phyloP scores from a whole-genome alignment of 2,113 vertebrate species.

The Dermatemys mawii region DNA sequence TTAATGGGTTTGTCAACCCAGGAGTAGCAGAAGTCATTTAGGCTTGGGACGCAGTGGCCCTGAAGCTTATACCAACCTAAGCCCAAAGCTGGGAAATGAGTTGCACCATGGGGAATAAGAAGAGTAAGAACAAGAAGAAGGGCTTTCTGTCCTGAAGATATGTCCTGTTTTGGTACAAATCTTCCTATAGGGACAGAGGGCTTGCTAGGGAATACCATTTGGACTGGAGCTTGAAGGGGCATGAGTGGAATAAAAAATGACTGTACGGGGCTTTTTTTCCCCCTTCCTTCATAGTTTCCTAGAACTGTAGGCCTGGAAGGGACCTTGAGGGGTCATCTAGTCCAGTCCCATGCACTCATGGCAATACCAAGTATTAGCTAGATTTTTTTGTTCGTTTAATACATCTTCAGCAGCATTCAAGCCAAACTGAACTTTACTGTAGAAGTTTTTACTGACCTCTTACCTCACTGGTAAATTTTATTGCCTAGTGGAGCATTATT shows the following conservation, averaged over 20 bases:
- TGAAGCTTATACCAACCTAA: neutral
- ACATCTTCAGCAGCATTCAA: slow-evolving; percentile 45
- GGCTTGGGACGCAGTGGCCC: neutral
- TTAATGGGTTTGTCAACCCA: neutral
- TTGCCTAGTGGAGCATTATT: neutral
- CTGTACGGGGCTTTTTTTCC: neutral
- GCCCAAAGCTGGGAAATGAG: neutral
- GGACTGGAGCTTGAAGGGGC: neutral
- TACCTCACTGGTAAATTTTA: neutral
- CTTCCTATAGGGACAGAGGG: neutral
- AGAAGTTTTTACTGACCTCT: neutral
- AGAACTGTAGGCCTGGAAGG: neutral
- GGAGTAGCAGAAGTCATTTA: neutral
- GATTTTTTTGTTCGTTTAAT: neutral
- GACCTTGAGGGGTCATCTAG: too few species aligned
- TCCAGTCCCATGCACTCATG: too few species aligned
- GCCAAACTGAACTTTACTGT: slow-evolving; percentile 17
- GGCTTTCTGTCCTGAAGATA: neutral
- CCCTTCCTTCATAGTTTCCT: neutral
- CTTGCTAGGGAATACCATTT: neutral
- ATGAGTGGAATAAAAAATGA: neutral
- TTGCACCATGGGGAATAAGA: neutral
- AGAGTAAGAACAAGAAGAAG: neutral
- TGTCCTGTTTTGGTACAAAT: neutral
- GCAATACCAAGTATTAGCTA: neutral